Base-by-base conservation (phyloP, 2,888 invertebrate species). In the Bembecia ichneumoniformis region DNA sequence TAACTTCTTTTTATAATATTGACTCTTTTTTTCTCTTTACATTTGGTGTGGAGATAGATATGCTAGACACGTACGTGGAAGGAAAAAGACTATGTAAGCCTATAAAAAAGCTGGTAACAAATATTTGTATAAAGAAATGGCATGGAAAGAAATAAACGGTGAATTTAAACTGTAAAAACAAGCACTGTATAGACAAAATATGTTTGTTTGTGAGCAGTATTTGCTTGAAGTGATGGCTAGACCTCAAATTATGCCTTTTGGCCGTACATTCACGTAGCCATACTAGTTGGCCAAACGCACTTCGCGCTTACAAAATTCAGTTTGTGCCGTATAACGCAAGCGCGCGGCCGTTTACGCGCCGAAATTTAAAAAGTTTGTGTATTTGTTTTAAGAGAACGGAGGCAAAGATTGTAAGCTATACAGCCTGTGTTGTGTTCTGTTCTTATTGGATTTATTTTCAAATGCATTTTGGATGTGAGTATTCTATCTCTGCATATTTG, bases 301-400 rank as follows among this genome's bases (percentile, higher is more conserved):
- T 73, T 75, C 69, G 76, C 81, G 79, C 79, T 76, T 71, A 81
- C 83, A 77, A 82, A 82, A 82, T 78, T 87, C 82, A 86, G 84
- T 84, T 79, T 64, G 79, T 74, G 75, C 69, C 71, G 78, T 68
- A 74, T 74, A 74, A 73, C 78, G 82, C 78, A 75, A 73, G 82
- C 82, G 86, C 82, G 74, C 82, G 82, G 80, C 76, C 81, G 77
- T 68, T 66, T 68, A 66, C 77, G 80, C 81, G 78, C 74, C 77
- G 63, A 81, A 82, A 74, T 68, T 80, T 82, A 77, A 71, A 71
- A 77, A 77, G 56, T 56, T 60, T 62, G 62, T 57, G 57, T 53
- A 53, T 47, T 60, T 58, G 57, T 53, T 62, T 58, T 59, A 54
- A 53, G 28, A 40, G 40, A 40, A 40, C 40, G 40, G 5, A 28